Percentiles rank a stretch among this genome's conserved stretches.
phyloP scores from a whole-genome alignment of 2,888 invertebrate species.

The Chouioia cunea region DNA sequence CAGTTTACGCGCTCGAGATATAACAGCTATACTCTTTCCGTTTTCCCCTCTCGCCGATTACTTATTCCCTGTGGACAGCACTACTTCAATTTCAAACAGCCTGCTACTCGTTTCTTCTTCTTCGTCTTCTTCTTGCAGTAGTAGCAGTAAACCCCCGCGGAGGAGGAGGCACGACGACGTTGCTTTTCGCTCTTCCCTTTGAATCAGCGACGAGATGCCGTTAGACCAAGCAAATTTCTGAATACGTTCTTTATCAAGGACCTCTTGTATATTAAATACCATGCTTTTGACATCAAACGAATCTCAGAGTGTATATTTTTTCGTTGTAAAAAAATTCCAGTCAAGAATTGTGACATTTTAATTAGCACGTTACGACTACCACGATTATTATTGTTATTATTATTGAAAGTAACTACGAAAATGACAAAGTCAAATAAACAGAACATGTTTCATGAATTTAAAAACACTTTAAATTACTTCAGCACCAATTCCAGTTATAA shows the following conservation, averaged over 20 bases:
- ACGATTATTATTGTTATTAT: too few relatives aligned
- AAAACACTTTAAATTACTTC: too few relatives aligned
- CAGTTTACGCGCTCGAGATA: background rate
- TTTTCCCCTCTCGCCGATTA: constrained; percentile 19
- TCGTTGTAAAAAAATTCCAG: background rate
- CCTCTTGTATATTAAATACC: constrained; percentile 14
- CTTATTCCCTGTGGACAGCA: constrained; percentile 35
- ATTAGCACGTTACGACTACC: too few relatives aligned
- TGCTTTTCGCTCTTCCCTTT: constrained; percentile 25
- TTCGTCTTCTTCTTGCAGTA: constrained; percentile 22
- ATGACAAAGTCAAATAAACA: too few relatives aligned
- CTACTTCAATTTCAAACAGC: constrained; percentile 43
- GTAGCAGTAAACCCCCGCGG: background rate
- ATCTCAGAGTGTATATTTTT: background rate
- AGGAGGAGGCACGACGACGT: background rate
- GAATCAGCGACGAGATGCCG: constrained; percentile 30
- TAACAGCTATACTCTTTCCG: background rate
- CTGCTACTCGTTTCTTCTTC: constrained; percentile 28
- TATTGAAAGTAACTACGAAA: too few relatives aligned
- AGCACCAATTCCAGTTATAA: too few relatives aligned
- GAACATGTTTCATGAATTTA: too few relatives aligned
- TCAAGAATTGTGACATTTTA: too few relatives aligned
- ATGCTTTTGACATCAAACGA: constrained; percentile 1
- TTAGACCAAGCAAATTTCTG: constrained; percentile 25
- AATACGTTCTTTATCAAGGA: constrained; percentile 31